Evolutionary conservation across 2,888 invertebrate genomes (phyloP).

Genomic region (Cosmopolites sordidus): DNA sequence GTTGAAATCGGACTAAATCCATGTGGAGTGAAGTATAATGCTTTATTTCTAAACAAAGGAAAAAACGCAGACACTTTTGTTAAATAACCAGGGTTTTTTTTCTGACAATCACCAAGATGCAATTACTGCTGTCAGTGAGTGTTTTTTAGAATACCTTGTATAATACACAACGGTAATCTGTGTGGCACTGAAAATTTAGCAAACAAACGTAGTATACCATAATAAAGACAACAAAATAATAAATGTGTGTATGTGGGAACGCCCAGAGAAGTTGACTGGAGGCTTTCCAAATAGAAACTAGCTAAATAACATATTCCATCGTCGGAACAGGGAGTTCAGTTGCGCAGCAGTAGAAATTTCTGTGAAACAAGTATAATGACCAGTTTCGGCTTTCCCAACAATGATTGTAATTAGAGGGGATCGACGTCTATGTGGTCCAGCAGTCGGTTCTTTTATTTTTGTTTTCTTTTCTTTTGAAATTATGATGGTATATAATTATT

Average conservation of each 20-base stretch:
- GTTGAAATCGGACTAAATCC: too few relatives aligned
- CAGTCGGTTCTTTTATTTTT: conserved; percentile 19
- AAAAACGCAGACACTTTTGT: too few relatives aligned
- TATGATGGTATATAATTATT: conserved; percentile 22
- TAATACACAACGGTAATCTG: too few relatives aligned
- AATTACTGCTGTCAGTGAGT: too few relatives aligned
- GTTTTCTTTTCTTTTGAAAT: conserved; percentile 17
- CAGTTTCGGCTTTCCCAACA: conserved; percentile 23
- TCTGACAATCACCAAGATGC: too few relatives aligned
- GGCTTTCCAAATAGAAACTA: not conserved
- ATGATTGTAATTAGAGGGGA: conserved; percentile 25
- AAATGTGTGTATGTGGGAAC: not conserved
- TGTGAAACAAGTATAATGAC: conserved; percentile 27
- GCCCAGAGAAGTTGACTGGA: not conserved
- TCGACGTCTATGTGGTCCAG: conserved; percentile 12
- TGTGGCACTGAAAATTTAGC: too few relatives aligned
- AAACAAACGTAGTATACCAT: too few relatives aligned
- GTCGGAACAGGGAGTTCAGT: not conserved
- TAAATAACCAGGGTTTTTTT: too few relatives aligned
- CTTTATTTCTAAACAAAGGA: too few relatives aligned
- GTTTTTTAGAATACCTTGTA: too few relatives aligned
- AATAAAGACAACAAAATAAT: not conserved
- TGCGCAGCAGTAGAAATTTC: conserved; percentile 15
- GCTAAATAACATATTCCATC: not conserved
- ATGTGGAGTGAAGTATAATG: too few relatives aligned